Evolutionary conservation across 2,797 vertebrate species (phyloP).

Genomic region (Vireo griseus): DNA sequence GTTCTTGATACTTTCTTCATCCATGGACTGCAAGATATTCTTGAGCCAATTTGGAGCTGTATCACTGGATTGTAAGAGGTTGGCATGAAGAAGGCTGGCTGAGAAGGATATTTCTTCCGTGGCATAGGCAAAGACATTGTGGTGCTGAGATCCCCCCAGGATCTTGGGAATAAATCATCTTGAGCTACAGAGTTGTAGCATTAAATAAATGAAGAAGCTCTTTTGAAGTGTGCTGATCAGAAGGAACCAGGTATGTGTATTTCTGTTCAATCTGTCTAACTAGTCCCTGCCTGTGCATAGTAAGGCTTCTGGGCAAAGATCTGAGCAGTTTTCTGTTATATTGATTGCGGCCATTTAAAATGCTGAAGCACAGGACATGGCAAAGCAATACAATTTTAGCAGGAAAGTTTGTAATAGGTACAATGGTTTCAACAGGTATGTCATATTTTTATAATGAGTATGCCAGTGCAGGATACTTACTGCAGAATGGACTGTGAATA

Average conservation of each 20-base stretch:
- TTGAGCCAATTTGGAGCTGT: not conserved
- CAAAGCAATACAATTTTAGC: not conserved
- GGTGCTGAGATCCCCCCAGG: not conserved
- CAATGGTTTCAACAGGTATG: not conserved
- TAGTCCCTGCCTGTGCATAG: not conserved
- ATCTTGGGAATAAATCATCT: not conserved
- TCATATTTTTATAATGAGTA: not conserved
- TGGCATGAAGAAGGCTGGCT: not conserved
- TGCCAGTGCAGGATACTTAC: not conserved
- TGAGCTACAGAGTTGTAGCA: not conserved
- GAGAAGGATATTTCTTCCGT: accelerated
- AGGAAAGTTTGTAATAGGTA: not conserved
- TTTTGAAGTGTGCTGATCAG: not conserved
- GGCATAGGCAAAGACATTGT: not conserved
- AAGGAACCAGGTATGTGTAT: slow-evolving; percentile 11
- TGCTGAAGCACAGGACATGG: not conserved
- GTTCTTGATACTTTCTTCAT: not conserved
- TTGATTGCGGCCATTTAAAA: not conserved
- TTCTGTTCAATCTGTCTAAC: not conserved
- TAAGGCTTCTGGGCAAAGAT: not conserved
- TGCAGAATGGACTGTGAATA: not conserved
- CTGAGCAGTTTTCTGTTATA: not conserved
- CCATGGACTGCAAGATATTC: not conserved
- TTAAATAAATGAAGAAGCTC: not conserved
- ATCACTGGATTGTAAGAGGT: not conserved